Evolutionary conservation across 2,888 invertebrate genomes (phyloP), one percentile per base, ranked within the genome.

Genomic region (Prostheceraeus crozeri): DNA sequence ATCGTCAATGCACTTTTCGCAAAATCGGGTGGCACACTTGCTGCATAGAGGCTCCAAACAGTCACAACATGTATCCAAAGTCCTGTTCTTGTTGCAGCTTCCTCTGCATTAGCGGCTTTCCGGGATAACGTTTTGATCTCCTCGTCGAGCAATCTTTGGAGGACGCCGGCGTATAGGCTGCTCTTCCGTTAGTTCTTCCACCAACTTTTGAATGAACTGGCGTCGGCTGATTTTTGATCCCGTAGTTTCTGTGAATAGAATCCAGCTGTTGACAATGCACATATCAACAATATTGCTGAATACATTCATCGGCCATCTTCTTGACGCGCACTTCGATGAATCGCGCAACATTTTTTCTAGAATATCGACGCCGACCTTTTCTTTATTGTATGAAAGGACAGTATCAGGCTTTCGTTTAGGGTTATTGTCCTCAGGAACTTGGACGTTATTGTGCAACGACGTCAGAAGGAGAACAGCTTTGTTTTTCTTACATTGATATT

Each of bases 401-500:
- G 48, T 48, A 23, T 48, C 48, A 6, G 48, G 48, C 28, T 48
- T 48, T 28, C 28, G 25, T 48, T 48, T 48, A 28, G 48, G 48
- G 48, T 48, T 48, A 30, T 48, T 48, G 27, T 48, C 48, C 27
- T 30, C 27, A 28, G 48, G 48, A 28, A 48, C 48, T 30, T 48
- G 48, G 25, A 48, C 48, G 28, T 48, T 30, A 28, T 30, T 25
- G 28, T 48, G 48, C 27, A 48, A 30, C 28, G 48, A 48, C 28
- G 48, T 28, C 27, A 48, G 48, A 23, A 48, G 48, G 27, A 48
- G 28, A 48, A 48, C 48, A 48, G 48, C 23, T 30, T 48, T 48
- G n/a, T 48, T 48, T 28, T 10, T 30, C 28, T 48, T 48, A 48
- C 48, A 48, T 48, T 48, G 48, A 48, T 48, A 48, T 28, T 48